Evolutionary conservation across 2,888 invertebrate genomes (phyloP), one percentile per base, ranked within the genome.

Genomic region (Macrophya alboannulata): DNA sequence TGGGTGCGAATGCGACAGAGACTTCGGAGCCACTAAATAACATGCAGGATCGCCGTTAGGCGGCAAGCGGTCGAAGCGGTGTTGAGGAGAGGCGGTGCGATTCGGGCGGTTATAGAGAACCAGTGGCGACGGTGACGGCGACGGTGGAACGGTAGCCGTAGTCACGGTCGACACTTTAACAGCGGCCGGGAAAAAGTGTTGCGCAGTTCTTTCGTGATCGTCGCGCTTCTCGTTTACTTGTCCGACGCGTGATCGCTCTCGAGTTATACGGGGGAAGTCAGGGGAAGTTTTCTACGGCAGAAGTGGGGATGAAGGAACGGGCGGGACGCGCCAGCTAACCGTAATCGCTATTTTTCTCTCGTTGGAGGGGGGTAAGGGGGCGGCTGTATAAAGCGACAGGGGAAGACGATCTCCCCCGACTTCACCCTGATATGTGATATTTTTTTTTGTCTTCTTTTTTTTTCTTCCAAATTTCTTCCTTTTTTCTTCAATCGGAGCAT

Each of bases 131-230:
- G 62, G 62, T 40, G 81, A 25, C 62, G 21, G 15, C 77, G 55
- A n/a, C 55, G 62, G 37, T 59, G 85, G 65, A n/a, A 62, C 59
- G 48, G 85, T 77, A 40, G 84, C 79, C 79, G 45, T 37, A 21
- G 59, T 55, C 71, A 62, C 72, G 43, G 55, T 65, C 84, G 84
- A 86, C 84, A 84, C 84, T 86, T 77, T 45, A 76, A 68, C 86
- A 43, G 68, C 84, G 74, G 74, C 43, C 76, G 84, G 86, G 68
- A 85, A 85, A 85, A 85, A 85, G 90, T 88, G 89, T 90, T 89
- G 88, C 89, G 89, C 90, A 90, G 89, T 91, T 91, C 89, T 90
- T 90, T 91, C 88, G 87, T 87, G 86, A 86, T 86, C 86, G 84
- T 86, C 86, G 68, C 88, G 88, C 87, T 88, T 91, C 89, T 87